Evolutionary conservation across 2,113 vertebrate genomes (phyloP).

Genomic region (Okapia johnstoni): DNA sequence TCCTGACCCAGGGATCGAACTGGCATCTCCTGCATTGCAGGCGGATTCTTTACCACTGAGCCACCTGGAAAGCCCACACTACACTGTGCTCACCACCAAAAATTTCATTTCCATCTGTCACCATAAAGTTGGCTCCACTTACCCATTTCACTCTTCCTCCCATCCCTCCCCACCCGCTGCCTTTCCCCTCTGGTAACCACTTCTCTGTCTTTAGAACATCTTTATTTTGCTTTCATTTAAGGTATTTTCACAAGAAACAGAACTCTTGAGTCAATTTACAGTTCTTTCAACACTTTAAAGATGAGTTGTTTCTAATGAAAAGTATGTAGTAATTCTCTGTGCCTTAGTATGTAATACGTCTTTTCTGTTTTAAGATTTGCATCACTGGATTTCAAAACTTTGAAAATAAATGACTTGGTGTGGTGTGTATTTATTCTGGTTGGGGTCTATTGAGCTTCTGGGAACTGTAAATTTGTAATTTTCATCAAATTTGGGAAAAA

Average conservation of each 20-base stretch:
- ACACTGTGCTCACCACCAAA: too few species aligned
- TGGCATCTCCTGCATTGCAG: too few species aligned
- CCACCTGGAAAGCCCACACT: too few species aligned
- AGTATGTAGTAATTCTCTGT: neutral
- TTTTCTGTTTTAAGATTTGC: neutral
- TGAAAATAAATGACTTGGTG: neutral
- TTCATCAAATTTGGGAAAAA: neutral
- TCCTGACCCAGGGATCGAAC: too few species aligned
- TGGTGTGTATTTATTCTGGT: neutral
- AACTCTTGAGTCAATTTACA: neutral
- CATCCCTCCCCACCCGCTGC: too few species aligned
- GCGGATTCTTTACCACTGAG: too few species aligned
- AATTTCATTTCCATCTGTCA: too few species aligned
- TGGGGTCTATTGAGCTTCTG: neutral
- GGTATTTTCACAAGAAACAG: neutral
- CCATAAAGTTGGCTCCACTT: too few species aligned
- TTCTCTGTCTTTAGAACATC: neutral
- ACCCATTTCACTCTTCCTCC: too few species aligned
- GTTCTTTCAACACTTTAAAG: neutral
- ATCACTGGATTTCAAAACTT: neutral
- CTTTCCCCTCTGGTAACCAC: too few species aligned
- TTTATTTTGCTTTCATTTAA: slow-evolving; percentile 12
- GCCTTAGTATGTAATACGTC: neutral
- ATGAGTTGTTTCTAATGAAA: neutral
- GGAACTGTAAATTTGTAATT: neutral